These are phyloP conservation scores for Euura lappo DNA, from an alignment of 1,140 invertebrate species.

Conservation along the genomic window DNA sequence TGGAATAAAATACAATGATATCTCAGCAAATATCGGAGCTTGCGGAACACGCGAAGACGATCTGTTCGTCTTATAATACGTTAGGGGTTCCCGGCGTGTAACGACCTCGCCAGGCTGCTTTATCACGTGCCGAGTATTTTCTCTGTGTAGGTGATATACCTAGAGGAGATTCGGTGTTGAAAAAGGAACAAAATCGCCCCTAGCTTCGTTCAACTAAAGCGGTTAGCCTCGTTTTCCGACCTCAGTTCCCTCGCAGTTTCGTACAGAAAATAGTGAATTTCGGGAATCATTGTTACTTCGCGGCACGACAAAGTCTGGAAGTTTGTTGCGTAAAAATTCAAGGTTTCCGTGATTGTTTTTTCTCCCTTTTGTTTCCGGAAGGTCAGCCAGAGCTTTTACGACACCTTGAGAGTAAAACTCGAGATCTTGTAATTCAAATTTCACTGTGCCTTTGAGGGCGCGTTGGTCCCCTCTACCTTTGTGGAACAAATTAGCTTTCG, in stretches of 20 bases:
- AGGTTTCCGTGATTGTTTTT: background rate
- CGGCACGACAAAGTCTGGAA: too few relatives aligned
- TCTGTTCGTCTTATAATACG: conserved; percentile 28
- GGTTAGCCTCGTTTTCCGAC: background rate
- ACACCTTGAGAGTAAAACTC: background rate
- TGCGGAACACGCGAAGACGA: conserved; percentile 39
- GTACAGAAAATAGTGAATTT: too few relatives aligned
- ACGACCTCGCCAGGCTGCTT: conserved; percentile 33
- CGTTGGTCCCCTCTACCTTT: background rate
- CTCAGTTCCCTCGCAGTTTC: background rate
- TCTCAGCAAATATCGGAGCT: conserved; percentile 23
- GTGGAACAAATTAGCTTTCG: background rate
- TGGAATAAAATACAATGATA: too few relatives aligned
- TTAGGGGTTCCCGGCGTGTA: conserved; percentile 19
- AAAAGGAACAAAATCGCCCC: background rate
- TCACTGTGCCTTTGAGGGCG: background rate
- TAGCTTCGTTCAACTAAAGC: background rate
- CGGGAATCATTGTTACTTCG: too few relatives aligned
- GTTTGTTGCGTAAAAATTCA: too few relatives aligned
- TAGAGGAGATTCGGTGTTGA: background rate
- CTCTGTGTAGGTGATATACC: background rate
- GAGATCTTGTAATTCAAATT: background rate
- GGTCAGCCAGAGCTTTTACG: background rate
- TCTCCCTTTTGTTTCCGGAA: background rate
- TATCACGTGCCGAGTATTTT: conserved; percentile 32